Evolutionary conservation across 1,140 invertebrate species (phyloP).

Genomic region (honey bee (Apis mellifera)): DNA sequence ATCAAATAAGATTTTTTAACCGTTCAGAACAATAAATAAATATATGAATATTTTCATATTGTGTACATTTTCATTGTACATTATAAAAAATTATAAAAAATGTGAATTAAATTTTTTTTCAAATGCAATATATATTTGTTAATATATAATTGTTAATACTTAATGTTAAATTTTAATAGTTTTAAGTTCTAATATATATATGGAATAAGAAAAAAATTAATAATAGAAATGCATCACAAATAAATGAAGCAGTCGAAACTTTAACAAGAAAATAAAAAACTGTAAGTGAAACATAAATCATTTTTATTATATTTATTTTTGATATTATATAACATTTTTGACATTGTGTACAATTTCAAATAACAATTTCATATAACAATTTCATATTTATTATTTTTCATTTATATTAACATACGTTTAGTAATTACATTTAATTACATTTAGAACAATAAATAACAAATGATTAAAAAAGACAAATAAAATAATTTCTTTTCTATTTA

Average conservation of each 20-base stretch:
- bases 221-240: neutral
- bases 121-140: neutral
- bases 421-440: neutral
- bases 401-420: slow-evolving; percentile 9
- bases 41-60: neutral
- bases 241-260: neutral
- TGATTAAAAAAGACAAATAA: neutral
- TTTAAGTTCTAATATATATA: neutral
- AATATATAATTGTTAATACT: neutral
- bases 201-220: neutral
- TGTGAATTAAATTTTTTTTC: neutral
- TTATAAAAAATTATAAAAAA: neutral
- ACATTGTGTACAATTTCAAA: neutral
- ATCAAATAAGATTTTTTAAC: neutral
- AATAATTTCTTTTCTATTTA: neutral
- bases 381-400: neutral
- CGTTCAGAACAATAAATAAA: neutral
- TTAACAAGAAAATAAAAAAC: neutral
- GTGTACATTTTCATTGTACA: neutral
- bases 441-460: neutral
- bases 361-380: neutral
- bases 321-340: neutral
- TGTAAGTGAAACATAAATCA: slow-evolving; percentile 1
- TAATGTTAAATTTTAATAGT: neutral
- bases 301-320: neutral